Percentiles rank a stretch among this genome's conserved stretches.
Conservation (phyloP, 2,888 invertebrate genomes). For the Aethes cnicana region DNA sequence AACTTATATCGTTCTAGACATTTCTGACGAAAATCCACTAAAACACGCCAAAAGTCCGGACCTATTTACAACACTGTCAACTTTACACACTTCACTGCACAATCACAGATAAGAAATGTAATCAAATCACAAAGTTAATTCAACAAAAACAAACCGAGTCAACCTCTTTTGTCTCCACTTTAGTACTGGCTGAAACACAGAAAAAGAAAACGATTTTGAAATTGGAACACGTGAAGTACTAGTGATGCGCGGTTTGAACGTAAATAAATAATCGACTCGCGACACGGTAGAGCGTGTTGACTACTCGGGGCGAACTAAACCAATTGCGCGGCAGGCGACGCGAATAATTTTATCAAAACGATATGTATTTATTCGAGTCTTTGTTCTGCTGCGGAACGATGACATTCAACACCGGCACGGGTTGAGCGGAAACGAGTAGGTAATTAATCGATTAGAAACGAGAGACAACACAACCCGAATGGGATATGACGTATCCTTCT, state of each 20-base stretch:
- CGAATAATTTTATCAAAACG: constrained; percentile 48
- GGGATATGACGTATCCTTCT: no score
- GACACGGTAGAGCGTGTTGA: constrained; percentile 15
- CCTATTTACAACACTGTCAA: constrained; percentile 15
- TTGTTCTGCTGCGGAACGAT: constrained; percentile 65
- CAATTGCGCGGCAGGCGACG: constrained; percentile 34
- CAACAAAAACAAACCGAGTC: not conserved
- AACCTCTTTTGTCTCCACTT: not conserved
- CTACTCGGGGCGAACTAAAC: constrained; percentile 11
- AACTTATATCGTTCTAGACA: not conserved
- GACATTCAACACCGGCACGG: constrained; percentile 54
- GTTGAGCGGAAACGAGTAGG: constrained; percentile 28
- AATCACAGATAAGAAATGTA: constrained; percentile 2
- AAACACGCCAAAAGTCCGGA: constrained; percentile 13
- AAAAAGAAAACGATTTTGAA: constrained; percentile 2
- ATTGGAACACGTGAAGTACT: constrained; percentile 20
- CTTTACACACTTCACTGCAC: constrained; percentile 4
- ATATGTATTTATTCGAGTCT: constrained; percentile 64
- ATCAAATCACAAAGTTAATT: not conserved
- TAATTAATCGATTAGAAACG: not conserved
- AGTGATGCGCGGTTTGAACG: constrained; percentile 1
- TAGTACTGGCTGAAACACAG: not conserved
- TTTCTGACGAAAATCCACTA: constrained; percentile 24
- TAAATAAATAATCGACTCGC: constrained; percentile 4
- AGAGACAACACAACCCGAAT: not conserved